Conservation (phyloP, 2,888 invertebrate genomes). For the Girardia tigrina region DNA sequence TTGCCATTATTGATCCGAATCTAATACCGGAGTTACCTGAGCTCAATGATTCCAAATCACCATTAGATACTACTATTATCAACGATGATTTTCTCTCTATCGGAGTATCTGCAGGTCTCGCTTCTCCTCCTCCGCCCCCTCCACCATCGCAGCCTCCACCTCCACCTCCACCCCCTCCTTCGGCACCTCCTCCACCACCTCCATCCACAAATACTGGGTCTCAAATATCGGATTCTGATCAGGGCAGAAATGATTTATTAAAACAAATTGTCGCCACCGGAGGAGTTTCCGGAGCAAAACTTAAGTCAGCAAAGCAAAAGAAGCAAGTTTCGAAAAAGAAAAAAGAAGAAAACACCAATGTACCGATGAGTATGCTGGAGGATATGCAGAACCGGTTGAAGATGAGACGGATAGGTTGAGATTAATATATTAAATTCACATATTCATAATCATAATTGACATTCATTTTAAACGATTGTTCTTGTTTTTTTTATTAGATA, state of each 20-base stretch:
- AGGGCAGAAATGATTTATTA: constrained; percentile 18
- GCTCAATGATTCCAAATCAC: not conserved
- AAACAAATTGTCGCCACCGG: not conserved
- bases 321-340: not conserved
- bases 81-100: not conserved
- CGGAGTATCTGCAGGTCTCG: too few species aligned
- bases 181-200: not conserved
- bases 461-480: too few species aligned
- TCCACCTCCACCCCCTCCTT: constrained; percentile 2
- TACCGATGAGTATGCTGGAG: not conserved
- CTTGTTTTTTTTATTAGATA: too few species aligned
- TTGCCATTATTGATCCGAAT: constrained; percentile 24
- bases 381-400: not conserved
- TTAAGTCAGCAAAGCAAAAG: not conserved
- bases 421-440: not conserved
- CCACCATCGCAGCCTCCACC: not conserved
- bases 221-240: not conserved
- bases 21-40: not conserved
- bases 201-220: not conserved
- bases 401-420: not conserved
- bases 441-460: too few species aligned
- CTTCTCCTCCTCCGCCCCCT: not conserved
- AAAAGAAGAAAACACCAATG: not conserved
- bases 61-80: not conserved
- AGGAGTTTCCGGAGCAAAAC: not conserved